Evolutionary conservation across 2,797 vertebrate genomes (phyloP), one percentile per base, ranked within the genome.

Genomic region (Adrianichthys oophorus): DNA sequence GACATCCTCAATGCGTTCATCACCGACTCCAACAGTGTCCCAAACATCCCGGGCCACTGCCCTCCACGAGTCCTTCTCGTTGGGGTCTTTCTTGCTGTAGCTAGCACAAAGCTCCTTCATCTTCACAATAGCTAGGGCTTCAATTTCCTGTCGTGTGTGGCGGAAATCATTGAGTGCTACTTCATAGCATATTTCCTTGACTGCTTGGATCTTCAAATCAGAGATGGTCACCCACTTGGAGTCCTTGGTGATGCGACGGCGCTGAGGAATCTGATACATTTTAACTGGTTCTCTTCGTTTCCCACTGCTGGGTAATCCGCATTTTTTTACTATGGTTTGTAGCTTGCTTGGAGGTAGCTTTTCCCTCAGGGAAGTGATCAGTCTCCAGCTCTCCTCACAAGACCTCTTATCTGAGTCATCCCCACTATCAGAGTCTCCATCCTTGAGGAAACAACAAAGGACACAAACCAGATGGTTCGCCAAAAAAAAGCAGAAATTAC

Each of bases 371-470:
- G 98, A 98, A 85, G 97, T 98, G 87, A 99, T 99, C 90, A 99
- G 93, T 91, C 96, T 96, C 98, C 98, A 99, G 93, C 98, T 99
- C 90, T 99, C 98, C 85, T 99, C 98, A 73, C 98, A 99, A 84
- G 98, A 99, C 85, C 97, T 94, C 95, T 97, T 98, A 96, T 99
- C 98, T 90, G 98, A 99, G 94, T 99, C 98, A 93, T 99, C 98
- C 78, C 98, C 98, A 97, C 97, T 99, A 97, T 99, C 98, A 94
- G 98, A 99, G 92, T 99, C 98, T 90, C 96, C 97, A 77, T 99
- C 98, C 98, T 99, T 99, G 88, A 95, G 91, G 94, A 94, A 96
- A 96, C 90, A 95, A 95, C 93, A 95, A 92, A 95, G 94, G 93
- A 94, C 94, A 94, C 89, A 89, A 92, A 92, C 94, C 91, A 94